Base-by-base conservation (phyloP, 2,888 invertebrate genomes). In the Drosophila meridionalis region DNA sequence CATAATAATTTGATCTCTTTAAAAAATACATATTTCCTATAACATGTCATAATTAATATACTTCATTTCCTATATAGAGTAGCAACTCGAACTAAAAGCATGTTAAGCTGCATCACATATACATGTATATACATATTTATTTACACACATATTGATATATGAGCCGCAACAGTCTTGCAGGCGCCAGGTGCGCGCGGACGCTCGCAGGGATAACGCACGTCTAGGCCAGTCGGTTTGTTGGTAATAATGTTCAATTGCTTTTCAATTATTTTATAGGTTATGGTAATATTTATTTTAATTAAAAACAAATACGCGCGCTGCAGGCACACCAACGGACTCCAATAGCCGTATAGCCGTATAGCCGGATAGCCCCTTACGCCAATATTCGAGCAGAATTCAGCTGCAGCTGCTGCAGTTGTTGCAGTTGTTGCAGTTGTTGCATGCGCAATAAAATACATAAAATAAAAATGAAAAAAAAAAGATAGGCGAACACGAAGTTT, bases 201-300 rank as follows among this genome's bases (percentile, higher is more conserved):
- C 40, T 50, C 20, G 43, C 43, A 42, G 20, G 50, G 50, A 36
- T 43, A 28, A 6, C 1, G 26, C 8, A 34, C 11, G 9, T 32
- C n/a, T 45, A 42, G 34, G 65, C 42, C 40, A 62, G 59, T 53
- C 61, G 55, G 30, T 12, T 5, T 36, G 42, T 26, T 58, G 60
- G 26, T 72, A 82, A 82, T 82, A 84, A 78, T 83, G 82, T 86
- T 82, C 80, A 91, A 91, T 91, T 90, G 83, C 83, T 91, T 91
- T 91, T 82, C 89, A 89, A 89, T 91, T 89, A 91, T 91, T 89
- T 91, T 80, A 91, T 89, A 80, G 90, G 88, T 83, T 88, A 82
- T 76, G 83, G 81, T 72, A 91, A 87, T 89, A 87, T 91, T 87
- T 86, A 87, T 89, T 91, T 91, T 91, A 91, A 91, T 91, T 91